Conservation (phyloP, 2,113 vertebrate genomes). For the Perca flavescens region DNA sequence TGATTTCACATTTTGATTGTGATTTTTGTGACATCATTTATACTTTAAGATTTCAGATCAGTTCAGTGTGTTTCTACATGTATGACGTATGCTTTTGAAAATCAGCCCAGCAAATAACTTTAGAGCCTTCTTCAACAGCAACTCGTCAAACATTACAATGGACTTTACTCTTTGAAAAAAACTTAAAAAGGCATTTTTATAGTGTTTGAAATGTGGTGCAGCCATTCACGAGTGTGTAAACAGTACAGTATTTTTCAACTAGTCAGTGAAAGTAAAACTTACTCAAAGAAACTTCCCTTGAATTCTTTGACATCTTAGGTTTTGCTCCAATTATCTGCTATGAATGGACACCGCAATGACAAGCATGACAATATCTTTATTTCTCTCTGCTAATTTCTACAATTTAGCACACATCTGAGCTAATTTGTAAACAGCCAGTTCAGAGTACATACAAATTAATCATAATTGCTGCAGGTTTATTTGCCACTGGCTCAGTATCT, state of each 20-base stretch:
- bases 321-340: slow-evolving; percentile 58
- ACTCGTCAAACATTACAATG: slow-evolving; percentile 22
- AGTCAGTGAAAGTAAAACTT: slow-evolving; percentile 33
- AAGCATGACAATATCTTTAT: slow-evolving; percentile 20
- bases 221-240: slow-evolving; percentile 30
- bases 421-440: slow-evolving; percentile 3
- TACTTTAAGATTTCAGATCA: background rate
- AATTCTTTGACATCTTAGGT: slow-evolving; percentile 18
- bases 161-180: slow-evolving; percentile 32
- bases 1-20: background rate
- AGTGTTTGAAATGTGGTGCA: slow-evolving; percentile 26
- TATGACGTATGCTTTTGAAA: slow-evolving; percentile 5
- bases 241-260: slow-evolving; percentile 24
- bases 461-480: slow-evolving; percentile 18
- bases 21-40: background rate
- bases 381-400: slow-evolving; percentile 31
- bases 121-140: background rate
- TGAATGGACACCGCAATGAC: slow-evolving; percentile 18
- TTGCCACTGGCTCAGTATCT: slow-evolving; percentile 7
- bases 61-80: background rate
- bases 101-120: slow-evolving; percentile 4
- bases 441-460: background rate
- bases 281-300: slow-evolving; percentile 11
- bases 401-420: slow-evolving; percentile 12
- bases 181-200: slow-evolving; percentile 24